Percentiles rank a stretch among this genome's conserved stretches.
These are phyloP conservation scores for Halesus radiatus DNA, from an alignment of 1,140 invertebrate species.

Conservation along the genomic window DNA sequence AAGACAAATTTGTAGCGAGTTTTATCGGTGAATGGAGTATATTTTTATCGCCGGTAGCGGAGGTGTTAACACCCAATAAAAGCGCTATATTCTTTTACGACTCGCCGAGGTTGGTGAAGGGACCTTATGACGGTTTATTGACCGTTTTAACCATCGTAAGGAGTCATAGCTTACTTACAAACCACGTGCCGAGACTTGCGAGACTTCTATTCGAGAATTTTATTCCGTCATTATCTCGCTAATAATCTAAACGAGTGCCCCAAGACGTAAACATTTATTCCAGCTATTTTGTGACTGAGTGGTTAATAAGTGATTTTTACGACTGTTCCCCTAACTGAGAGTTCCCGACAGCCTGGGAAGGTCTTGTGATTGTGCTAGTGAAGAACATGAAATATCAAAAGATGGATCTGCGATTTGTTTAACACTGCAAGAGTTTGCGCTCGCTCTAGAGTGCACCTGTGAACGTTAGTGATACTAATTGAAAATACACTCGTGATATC, in stretches of 20 bases:
- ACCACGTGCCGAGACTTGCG: conserved; percentile 35
- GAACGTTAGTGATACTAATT: neutral
- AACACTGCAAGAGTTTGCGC: neutral
- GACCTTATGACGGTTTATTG: conserved; percentile 36
- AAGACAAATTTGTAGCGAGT: conserved; percentile 50
- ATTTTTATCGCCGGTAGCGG: conserved; percentile 48
- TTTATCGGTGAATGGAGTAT: conserved; percentile 41
- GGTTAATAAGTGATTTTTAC: conserved; percentile 1
- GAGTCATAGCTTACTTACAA: conserved; percentile 16
- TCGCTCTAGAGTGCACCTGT: conserved; percentile 17
- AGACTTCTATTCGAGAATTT: conserved; percentile 23
- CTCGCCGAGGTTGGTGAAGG: conserved; percentile 32
- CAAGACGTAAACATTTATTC: conserved; percentile 1
- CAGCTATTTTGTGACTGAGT: neutral
- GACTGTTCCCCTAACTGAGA: neutral
- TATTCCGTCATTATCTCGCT: conserved; percentile 25
- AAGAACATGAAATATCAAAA: conserved; percentile 37
- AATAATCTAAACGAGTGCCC: neutral
- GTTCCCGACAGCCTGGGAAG: neutral
- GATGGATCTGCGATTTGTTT: conserved; percentile 42
- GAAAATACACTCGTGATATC: no score
- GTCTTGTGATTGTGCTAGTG: conserved; percentile 36
- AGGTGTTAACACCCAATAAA: conserved; percentile 46
- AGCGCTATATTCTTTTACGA: conserved; percentile 47
- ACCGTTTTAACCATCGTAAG: conserved; percentile 41